phyloP scores from a whole-genome alignment of 2,888 invertebrate genomes.

The Heliconius sara region DNA sequence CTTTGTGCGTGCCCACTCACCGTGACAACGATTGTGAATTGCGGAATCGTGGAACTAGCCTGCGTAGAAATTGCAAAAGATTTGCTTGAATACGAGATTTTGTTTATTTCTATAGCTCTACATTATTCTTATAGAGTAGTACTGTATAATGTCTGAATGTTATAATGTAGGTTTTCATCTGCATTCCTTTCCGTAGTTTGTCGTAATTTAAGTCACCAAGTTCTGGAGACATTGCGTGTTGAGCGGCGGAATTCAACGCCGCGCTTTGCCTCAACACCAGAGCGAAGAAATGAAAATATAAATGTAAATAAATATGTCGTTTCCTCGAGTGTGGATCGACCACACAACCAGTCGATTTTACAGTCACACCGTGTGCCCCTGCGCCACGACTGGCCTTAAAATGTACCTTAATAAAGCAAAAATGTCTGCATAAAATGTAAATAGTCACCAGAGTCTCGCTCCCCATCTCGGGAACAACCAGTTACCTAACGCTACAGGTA shows the following conservation, averaged over 20 bases:
- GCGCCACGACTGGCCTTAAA: too few species aligned
- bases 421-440: not conserved
- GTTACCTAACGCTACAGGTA: not conserved
- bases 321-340: too few species aligned
- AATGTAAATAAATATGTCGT: too few species aligned
- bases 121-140: not conserved
- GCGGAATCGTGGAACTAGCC: conserved; percentile 46
- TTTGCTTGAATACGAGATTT: conserved; percentile 12
- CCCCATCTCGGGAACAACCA: not conserved
- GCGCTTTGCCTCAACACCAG: too few species aligned
- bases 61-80: conserved; percentile 35
- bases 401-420: not conserved
- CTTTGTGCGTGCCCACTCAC: conserved; percentile 67
- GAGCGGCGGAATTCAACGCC: too few species aligned
- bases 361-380: too few species aligned
- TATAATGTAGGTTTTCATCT: not conserved
- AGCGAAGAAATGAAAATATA: too few species aligned
- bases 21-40: conserved; percentile 65
- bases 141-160: not conserved
- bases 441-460: not conserved
- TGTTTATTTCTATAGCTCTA: conserved; percentile 5
- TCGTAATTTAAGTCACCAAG: too few species aligned
- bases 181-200: not conserved
- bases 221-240: too few species aligned
- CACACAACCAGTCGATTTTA: too few species aligned